Conservation (phyloP, 2,113 vertebrate genomes). For the Plotosus lineatus region DNA sequence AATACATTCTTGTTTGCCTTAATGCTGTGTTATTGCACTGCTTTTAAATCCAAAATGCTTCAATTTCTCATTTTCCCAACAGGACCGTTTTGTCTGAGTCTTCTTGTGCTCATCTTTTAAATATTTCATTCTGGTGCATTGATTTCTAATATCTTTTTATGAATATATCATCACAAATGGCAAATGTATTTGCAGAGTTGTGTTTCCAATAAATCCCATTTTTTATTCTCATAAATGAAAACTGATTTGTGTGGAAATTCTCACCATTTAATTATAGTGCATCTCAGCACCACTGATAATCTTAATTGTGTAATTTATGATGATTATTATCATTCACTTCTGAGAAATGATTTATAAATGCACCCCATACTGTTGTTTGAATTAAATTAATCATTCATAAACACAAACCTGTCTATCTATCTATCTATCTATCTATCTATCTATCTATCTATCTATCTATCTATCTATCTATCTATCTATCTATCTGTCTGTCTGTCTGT, state of each 20-base stretch:
- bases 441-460: too few species aligned
- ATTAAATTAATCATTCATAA: background rate
- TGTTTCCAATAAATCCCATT: background rate
- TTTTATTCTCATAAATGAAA: background rate
- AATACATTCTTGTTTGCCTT: background rate
- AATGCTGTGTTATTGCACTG: background rate
- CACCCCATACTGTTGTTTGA: background rate
- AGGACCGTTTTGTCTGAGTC: background rate
- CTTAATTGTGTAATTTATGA: background rate
- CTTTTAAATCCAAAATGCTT: background rate
- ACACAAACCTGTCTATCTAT: background rate
- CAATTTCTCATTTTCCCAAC: background rate
- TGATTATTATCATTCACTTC: background rate
- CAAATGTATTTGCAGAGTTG: background rate
- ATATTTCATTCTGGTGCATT: background rate
- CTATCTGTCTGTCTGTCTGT: too few species aligned
- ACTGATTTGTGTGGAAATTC: background rate
- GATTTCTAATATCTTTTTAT: background rate
- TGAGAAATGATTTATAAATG: background rate
- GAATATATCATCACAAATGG: background rate
- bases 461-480: too few species aligned
- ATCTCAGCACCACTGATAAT: background rate
- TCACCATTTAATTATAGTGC: background rate
- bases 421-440: too few species aligned
- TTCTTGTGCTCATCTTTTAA: background rate